A percentile compares a stretch with the other conserved stretches of the same genome.
Conservation (phyloP, 2,797 vertebrate species). For the Pristis pectinata region DNA sequence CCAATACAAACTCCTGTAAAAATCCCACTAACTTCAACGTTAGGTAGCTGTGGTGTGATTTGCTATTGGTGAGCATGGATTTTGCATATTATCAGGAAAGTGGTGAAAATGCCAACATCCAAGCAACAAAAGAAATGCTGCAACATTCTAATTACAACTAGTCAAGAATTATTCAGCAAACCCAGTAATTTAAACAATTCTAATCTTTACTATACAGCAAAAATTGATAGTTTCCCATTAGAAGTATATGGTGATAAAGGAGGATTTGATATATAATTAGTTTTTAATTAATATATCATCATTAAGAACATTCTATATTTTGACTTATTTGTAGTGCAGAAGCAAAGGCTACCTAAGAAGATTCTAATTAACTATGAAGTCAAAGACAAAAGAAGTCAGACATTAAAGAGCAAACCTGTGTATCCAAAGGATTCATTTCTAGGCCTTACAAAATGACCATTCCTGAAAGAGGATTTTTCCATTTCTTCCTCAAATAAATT, state of each 20-base stretch:
- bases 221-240: background rate
- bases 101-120: background rate
- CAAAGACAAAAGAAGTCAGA: background rate
- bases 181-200: background rate
- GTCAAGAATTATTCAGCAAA: background rate
- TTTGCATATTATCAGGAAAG: background rate
- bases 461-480: slow-evolving; percentile 42
- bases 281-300: background rate
- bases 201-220: background rate
- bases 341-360: background rate
- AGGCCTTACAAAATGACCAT: slow-evolving; percentile 40
- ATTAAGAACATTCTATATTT: background rate
- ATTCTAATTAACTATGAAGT: background rate
- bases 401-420: slow-evolving; percentile 45
- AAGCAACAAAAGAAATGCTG: background rate
- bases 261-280: background rate
- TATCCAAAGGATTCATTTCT: slow-evolving; percentile 48
- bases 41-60: background rate
- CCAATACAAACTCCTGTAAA: background rate
- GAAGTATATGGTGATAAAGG: background rate
- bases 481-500: slow-evolving; percentile 50
- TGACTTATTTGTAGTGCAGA: background rate
- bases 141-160: background rate
- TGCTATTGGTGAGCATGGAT: background rate
- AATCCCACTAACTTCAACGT: background rate